Base-by-base conservation (phyloP, 2,888 invertebrate species). In the Criorhina ranunculi region DNA sequence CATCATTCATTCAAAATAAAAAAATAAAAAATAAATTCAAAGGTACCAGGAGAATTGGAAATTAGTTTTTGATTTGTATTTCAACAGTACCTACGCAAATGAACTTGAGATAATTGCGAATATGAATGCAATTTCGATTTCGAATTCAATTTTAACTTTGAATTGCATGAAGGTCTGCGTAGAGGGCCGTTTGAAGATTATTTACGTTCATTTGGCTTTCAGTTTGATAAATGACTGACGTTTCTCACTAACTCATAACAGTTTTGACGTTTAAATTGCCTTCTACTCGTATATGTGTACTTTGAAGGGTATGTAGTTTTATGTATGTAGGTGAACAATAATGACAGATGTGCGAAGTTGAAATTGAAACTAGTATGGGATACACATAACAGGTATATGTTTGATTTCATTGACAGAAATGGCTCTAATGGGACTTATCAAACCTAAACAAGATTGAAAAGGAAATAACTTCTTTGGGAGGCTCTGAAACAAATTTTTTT, bases 21-120 rank as follows among this genome's bases (percentile, higher is more conserved):
- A 1, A 24, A n/a, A n/a, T 24, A 1, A 7, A n/a, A 59, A 24
- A 3, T 4, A 24, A n/a, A n/a, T 24, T 24, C 40, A 59, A 40
- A 59, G 37, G 40, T 24, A 37, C 24, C 24, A 59, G 37, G 57
- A 24, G 57, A 59, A 59, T 59, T 40, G 40, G 40, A 59, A 40
- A 37, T 37, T 59, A 40, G 57, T 59, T 59, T 59, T 40, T 37
- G 24, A 40, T 59, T 11, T n/a, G 9, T 12, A 2, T 24, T 40
- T 59, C 24, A 2, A 17, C 6, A 6, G 7, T 0, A 5, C 40
- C 9, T 12, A 4, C 35, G 24, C 17, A 55, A 33, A 17, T n/a
- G 37, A 59, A 40, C 57, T 40, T 59, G 57, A 40, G n/a, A 8
- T 59, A 37, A 59, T 59, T 37, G 17, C 17, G 15, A 51, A 31